A percentile compares a stretch with the other conserved stretches of the same genome.
These are phyloP conservation scores for Hirudo medicinalis DNA, from an alignment of 1,140 invertebrate species.

Conservation along the genomic window DNA sequence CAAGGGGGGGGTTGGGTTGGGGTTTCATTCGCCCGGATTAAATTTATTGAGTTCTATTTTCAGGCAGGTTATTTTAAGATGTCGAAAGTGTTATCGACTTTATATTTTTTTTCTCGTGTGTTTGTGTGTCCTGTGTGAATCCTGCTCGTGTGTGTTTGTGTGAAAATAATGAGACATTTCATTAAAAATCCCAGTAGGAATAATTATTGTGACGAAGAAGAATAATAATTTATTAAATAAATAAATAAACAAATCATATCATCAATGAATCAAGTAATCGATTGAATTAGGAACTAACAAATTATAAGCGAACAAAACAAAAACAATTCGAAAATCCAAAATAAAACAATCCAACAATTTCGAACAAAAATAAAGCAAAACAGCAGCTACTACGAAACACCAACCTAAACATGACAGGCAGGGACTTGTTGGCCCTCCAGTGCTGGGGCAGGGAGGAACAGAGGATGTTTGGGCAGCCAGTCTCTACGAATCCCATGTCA, in stretches of 20 bases:
- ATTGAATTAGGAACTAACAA: no score
- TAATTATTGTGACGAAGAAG: no score
- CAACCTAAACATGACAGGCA: constrained; percentile 26
- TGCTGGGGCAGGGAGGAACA: constrained; percentile 74
- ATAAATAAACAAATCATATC: no score
- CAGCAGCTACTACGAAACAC: constrained; percentile 40
- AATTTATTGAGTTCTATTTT: background rate
- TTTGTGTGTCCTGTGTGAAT: no score
- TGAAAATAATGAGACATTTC: background rate
- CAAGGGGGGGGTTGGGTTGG: background rate
- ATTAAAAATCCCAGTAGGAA: background rate
- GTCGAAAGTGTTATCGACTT: no score
- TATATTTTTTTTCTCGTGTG: background rate
- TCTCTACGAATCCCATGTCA: constrained; percentile 41
- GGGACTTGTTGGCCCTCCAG: constrained; percentile 51
- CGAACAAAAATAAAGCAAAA: background rate
- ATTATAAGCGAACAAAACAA: background rate
- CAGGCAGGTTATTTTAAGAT: background rate
- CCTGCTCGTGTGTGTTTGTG: no score
- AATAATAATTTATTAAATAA: no score
- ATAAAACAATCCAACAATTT: background rate
- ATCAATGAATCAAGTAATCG: no score
- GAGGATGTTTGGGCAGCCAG: constrained; percentile 81
- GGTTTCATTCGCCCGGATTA: no score
- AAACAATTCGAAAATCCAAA: background rate